These are phyloP conservation scores for Peromyscus californicus DNA, from an alignment of 2,113 vertebrate genomes.

Conservation along the genomic window DNA sequence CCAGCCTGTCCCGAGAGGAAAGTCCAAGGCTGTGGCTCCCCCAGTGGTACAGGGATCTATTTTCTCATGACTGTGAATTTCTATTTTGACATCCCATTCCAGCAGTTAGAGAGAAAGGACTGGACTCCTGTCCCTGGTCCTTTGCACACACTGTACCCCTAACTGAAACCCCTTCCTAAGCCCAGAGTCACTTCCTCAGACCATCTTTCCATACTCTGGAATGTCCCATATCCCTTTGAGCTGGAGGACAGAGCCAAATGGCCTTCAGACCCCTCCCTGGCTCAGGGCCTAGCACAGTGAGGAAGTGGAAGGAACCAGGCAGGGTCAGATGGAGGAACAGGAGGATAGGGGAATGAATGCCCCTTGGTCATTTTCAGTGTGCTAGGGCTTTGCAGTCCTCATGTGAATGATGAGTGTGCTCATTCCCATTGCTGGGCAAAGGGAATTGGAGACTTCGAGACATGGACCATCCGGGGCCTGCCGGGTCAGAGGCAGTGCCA, in stretches of 20 bases:
- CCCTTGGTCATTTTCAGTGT: not conserved
- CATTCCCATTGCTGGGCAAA: not conserved
- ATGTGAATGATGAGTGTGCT: not conserved
- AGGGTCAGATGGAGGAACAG: not conserved
- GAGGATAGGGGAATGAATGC: not conserved
- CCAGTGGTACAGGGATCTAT: not conserved
- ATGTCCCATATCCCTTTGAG: not conserved
- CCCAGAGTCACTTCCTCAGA: not conserved
- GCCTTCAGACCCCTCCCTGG: not conserved
- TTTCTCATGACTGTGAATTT: too few relatives aligned
- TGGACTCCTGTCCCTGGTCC: not conserved
- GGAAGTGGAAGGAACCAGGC: not conserved
- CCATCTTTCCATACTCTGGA: fast-evolving
- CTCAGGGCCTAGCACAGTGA: not conserved
- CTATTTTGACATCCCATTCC: not conserved
- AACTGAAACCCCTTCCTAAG: too few relatives aligned
- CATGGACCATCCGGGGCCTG: not conserved
- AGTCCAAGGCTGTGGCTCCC: not conserved
- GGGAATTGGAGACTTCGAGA: not conserved
- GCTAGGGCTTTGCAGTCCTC: not conserved
- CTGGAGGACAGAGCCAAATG: not conserved
- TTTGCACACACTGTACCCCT: too few relatives aligned
- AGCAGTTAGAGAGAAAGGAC: not conserved
- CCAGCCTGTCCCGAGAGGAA: not conserved
- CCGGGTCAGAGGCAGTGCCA: not conserved